A percentile compares a stretch with the other conserved stretches of the same genome.
Evolutionary conservation across 2,113 vertebrate genomes (phyloP).

Genomic region (Varanus salvator): DNA sequence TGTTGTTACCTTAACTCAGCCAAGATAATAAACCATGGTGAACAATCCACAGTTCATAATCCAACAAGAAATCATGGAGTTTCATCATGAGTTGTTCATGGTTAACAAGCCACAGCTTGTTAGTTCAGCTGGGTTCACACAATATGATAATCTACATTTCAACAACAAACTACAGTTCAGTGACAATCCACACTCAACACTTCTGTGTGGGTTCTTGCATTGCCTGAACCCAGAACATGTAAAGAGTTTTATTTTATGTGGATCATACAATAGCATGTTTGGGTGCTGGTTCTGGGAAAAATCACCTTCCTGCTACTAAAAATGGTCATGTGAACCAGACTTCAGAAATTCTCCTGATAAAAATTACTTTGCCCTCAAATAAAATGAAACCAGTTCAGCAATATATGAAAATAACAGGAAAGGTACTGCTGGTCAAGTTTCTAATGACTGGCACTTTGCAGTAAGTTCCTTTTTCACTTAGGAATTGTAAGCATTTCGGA

Average conservation of each 20-base stretch:
- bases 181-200: no score
- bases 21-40: no score
- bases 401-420: not conserved
- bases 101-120: no score
- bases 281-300: not conserved
- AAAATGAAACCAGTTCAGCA: conserved; percentile 3
- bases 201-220: no score
- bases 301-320: not conserved
- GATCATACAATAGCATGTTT: not conserved
- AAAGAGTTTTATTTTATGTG: not conserved
- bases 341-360: not conserved
- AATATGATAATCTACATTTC: no score
- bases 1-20: no score
- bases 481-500: not conserved
- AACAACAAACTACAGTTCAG: no score
- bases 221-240: not conserved
- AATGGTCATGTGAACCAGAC: not conserved
- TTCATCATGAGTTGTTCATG: no score
- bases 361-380: not conserved
- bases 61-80: no score
- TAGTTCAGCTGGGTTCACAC: no score
- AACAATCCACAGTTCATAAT: no score
- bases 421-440: not conserved
- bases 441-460: not conserved
- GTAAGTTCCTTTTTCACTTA: not conserved